These are phyloP conservation scores for Microplitis manilae DNA, from an alignment of 2,888 invertebrate genomes.

Conservation along the genomic window DNA sequence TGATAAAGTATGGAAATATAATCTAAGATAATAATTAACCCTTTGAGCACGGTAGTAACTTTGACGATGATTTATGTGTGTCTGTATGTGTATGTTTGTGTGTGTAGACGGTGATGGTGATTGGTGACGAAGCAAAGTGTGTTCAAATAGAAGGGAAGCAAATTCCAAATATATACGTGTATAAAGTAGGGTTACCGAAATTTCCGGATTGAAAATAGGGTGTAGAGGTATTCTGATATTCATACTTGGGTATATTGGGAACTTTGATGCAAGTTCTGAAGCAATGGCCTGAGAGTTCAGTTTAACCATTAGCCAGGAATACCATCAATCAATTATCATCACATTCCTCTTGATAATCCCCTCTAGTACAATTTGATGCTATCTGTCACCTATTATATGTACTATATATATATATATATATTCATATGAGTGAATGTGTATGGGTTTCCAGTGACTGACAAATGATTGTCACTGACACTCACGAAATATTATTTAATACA, in stretches of 20 bases:
- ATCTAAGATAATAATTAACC: neutral
- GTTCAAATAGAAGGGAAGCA: neutral
- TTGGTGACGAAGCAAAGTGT: neutral
- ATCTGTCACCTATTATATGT: conserved; percentile 16
- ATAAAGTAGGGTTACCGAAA: neutral
- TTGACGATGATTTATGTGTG: neutral
- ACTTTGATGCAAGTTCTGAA: neutral
- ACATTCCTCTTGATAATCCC: conserved; percentile 10
- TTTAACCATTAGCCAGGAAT: neutral
- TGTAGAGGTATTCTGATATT: neutral
- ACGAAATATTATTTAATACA: neutral
- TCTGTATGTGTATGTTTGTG: too few species aligned
- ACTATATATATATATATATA: too few species aligned
- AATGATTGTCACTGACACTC: neutral
- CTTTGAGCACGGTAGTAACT: neutral
- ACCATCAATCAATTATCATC: conserved; percentile 20
- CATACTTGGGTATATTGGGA: neutral
- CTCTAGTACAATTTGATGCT: neutral
- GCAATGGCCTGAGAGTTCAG: neutral
- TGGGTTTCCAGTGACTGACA: neutral
- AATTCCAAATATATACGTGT: neutral
- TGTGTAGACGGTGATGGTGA: neutral
- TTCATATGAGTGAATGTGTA: neutral
- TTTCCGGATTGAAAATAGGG: neutral
- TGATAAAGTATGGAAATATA: neutral